These are phyloP conservation scores for Pogonognathellus flavescens DNA, from an alignment of 1,140 invertebrate species.

Conservation along the genomic window DNA sequence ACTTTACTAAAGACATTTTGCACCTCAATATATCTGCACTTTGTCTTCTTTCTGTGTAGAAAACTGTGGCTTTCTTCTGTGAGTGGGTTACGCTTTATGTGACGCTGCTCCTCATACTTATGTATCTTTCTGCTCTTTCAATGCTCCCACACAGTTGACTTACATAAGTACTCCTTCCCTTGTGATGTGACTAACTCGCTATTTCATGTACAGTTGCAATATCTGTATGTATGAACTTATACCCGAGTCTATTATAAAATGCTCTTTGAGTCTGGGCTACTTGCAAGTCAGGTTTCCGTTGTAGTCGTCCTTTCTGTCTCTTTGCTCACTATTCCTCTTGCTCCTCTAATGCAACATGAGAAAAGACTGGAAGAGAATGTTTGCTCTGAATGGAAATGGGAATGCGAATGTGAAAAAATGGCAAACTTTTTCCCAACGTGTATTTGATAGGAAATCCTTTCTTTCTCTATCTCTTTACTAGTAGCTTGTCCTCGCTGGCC, in stretches of 20 bases:
- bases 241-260: neutral
- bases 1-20: conserved; percentile 52
- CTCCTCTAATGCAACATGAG: neutral
- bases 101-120: conserved; percentile 24
- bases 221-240: neutral
- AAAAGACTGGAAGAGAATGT: neutral
- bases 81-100: conserved; percentile 14
- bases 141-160: neutral
- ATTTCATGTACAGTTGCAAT: neutral
- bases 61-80: neutral
- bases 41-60: neutral
- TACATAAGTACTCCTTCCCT: neutral
- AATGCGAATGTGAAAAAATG: conserved; percentile 46
- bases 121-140: conserved; percentile 6
- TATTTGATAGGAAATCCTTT: conserved; percentile 24
- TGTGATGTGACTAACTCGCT: neutral
- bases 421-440: conserved; percentile 40
- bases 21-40: conserved; percentile 6
- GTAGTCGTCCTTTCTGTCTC: neutral
- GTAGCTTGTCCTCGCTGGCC: neutral
- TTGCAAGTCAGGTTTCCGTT: neutral
- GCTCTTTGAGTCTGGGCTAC: neutral
- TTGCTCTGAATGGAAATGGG: neutral
- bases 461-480: neutral
- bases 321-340: neutral